Evolutionary conservation across 92 coral and sea anemone species (phyloP), one percentile per base, ranked within the genome.

Genomic region (Metridium senile): DNA sequence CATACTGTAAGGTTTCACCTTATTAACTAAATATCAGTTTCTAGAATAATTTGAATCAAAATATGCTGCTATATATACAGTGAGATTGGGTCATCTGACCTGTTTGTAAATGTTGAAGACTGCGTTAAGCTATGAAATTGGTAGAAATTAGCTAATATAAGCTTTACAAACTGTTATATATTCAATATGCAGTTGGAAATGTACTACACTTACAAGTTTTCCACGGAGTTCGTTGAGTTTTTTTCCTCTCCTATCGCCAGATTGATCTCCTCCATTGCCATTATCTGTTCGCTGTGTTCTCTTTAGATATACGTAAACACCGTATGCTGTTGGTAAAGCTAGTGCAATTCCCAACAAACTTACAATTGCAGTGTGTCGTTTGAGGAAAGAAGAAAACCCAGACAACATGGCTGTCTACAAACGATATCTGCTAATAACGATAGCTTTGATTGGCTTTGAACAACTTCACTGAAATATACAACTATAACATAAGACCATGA

Each of bases 181-280:
- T 17, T 62, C 22, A 25, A 62, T 25, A 27, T 62, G 4, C 61
- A 54, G 25, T 19, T 3, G 61, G 23, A 21, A 23, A 21, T 20
- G 18, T 10, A 20, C 18, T 22, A 66, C 19, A 83, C 95, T 35
- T 70, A 91, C 97, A 68, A 91, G 70, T 74, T 91, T 91, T 27
- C 68, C 64, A 21, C 90, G 89, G 1, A 91, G 76, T 58, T 91
- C 97, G 35, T 80, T 57, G 0, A 91, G 77, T 74, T 91, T 91
- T 29, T 91, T 83, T 18, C 76, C 71, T 70, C 90, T 76, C 70
- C 82, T 74, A 27, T 79, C 80, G 10, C 94, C 78, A 2, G 46
- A 43, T 29, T 76, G 19, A n/a, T n/a, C n/a, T n/a, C n/a, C n/a
- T n/a, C n/a, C n/a, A n/a, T 68, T 30, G 4, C 29, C 58, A 32